Percentiles rank a stretch among this genome's conserved stretches.
Conservation (phyloP, 2,797 vertebrate genomes). For the Eleutherodactylus coqui region DNA sequence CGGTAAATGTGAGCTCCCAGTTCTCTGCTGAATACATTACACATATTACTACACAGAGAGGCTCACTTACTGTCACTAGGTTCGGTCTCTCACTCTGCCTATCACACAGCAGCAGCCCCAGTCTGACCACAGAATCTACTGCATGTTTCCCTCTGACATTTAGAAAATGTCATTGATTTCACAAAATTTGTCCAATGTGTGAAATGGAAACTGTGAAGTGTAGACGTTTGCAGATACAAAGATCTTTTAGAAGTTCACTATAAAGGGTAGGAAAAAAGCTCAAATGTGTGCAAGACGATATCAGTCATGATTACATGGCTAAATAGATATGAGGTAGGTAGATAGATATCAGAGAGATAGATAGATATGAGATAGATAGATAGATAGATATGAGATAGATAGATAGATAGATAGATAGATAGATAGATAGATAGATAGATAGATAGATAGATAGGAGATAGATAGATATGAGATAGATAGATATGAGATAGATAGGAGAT, state of each 20-base stretch:
- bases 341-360: background rate
- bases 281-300: background rate
- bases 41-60: background rate
- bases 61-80: background rate
- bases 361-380: background rate
- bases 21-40: too few species aligned
- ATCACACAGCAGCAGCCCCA: background rate
- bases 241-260: conserved; percentile 33
- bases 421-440: background rate
- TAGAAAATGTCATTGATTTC: conserved; percentile 56
- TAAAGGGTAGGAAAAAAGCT: background rate
- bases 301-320: too few species aligned
- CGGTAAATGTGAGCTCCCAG: too few species aligned
- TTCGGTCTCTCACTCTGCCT: background rate
- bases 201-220: conserved; percentile 43
- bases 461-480: background rate
- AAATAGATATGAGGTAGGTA: background rate
- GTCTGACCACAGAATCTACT: background rate
- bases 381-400: background rate
- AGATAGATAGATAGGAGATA: background rate
- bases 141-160: conserved; percentile 28
- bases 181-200: conserved; percentile 30
- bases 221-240: conserved; percentile 39
- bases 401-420: background rate
- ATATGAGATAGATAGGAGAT: background rate